Percentiles rank a stretch among this genome's conserved stretches.
Evolutionary conservation across 2,113 vertebrate species (phyloP).

Genomic region (Eulacestoma nigropectus): DNA sequence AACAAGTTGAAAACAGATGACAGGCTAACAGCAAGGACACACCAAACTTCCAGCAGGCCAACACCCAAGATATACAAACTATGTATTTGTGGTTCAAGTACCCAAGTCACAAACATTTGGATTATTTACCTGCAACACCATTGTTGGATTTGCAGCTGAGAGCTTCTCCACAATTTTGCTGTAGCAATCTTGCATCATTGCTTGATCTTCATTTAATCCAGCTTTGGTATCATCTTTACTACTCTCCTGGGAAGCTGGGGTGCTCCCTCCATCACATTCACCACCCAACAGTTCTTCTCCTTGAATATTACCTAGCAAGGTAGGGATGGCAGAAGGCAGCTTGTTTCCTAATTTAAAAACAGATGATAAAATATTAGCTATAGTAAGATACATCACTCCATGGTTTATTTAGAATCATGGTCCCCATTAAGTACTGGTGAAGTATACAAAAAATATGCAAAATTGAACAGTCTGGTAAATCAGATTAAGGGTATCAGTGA

Average conservation of each 20-base stretch:
- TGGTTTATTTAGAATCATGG: not conserved
- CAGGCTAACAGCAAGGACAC: not conserved
- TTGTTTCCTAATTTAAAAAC: slow-evolving; percentile 79
- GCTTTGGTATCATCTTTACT: slow-evolving; percentile 81
- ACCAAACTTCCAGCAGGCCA: not conserved
- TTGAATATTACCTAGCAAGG: slow-evolving; percentile 91
- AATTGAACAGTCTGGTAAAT: not conserved
- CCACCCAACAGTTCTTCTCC: slow-evolving; percentile 81
- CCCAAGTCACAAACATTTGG: not conserved
- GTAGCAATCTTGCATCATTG: slow-evolving; percentile 99
- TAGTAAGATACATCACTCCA: not conserved
- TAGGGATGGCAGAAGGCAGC: slow-evolving; percentile 88
- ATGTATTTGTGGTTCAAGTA: not conserved
- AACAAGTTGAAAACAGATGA: not conserved
- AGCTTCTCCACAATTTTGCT: slow-evolving; percentile 98
- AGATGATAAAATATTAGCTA: not conserved
- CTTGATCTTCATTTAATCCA: slow-evolving; percentile 92
- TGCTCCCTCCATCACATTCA: slow-evolving; percentile 82
- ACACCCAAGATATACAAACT: not conserved
- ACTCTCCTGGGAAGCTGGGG: slow-evolving; percentile 82
- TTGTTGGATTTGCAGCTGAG: slow-evolving; percentile 91
- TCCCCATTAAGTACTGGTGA: not conserved
- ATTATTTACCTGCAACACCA: slow-evolving; percentile 91
- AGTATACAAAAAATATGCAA: not conserved
- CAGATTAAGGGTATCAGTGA: not conserved